These are phyloP conservation scores for Drosophila jambulina DNA, from an alignment of 1,140 invertebrate species.

Conservation along the genomic window DNA sequence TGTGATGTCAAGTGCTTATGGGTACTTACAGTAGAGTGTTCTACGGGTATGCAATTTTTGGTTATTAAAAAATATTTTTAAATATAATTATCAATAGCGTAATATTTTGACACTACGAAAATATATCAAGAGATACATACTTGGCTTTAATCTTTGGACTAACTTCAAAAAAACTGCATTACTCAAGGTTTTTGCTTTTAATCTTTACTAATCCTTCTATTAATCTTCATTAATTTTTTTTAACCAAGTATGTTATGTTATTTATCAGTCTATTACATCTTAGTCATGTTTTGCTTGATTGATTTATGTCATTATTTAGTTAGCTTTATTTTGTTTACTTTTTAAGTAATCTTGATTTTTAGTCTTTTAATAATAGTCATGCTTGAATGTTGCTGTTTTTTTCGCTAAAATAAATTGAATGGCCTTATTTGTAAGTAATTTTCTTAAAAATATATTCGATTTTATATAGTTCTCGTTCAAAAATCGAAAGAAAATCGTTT, in stretches of 20 bases:
- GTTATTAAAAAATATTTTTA: constrained; percentile 12
- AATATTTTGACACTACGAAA: neutral
- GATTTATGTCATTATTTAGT: constrained; percentile 12
- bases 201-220: constrained; percentile 1
- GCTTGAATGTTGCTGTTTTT: neutral
- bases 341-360: constrained; percentile 4
- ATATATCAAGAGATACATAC: neutral
- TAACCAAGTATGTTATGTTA: constrained; percentile 2
- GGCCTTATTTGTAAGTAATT: neutral
- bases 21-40: constrained; percentile 15
- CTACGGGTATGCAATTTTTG: constrained; percentile 13
- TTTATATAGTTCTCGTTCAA: neutral
- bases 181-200: constrained; percentile 1
- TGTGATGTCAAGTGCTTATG: constrained; percentile 66
- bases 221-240: constrained; percentile 5
- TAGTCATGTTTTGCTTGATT: constrained; percentile 11
- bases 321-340: constrained; percentile 1
- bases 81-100: neutral
- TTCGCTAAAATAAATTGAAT: too few relatives aligned
- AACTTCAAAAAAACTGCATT: neutral
- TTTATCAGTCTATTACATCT: constrained; percentile 12
- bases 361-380: neutral
- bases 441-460: neutral
- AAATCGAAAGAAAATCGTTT: constrained; percentile 1
- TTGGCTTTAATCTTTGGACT: neutral